Conservation (phyloP, 2,113 vertebrate genomes). For the Hydropotes inermis region DNA sequence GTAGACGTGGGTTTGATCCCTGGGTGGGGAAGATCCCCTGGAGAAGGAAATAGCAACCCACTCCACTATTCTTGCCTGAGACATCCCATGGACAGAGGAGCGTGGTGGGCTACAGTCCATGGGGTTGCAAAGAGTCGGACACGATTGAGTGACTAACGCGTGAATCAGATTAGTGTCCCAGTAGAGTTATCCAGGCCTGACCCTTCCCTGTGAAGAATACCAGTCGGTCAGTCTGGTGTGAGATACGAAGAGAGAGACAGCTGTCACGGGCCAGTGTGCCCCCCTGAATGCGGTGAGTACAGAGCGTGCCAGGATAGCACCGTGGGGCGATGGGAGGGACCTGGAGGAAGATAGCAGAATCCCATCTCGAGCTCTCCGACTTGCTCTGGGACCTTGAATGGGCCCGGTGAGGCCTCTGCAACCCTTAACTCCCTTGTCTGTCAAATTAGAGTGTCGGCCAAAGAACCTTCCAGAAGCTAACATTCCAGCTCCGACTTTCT, state of each 20-base stretch:
- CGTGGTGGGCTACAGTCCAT: background rate
- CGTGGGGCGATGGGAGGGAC: no score
- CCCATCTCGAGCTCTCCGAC: background rate
- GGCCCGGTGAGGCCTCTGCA: background rate
- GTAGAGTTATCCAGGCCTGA: background rate
- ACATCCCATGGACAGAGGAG: background rate
- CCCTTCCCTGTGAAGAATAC: background rate
- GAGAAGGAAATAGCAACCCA: background rate
- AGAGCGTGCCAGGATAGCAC: background rate
- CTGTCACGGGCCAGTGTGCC: background rate
- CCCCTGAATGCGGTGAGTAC: no score
- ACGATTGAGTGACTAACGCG: background rate
- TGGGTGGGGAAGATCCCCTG: background rate
- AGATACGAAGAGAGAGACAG: background rate
- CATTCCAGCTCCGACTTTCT: background rate
- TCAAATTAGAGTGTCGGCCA: background rate
- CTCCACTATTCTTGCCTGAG: background rate
- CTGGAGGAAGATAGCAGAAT: background rate
- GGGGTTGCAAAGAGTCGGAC: background rate
- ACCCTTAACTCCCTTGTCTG: background rate
- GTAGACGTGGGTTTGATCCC: background rate
- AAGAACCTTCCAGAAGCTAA: background rate
- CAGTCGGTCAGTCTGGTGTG: accelerated
- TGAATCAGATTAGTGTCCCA: background rate
- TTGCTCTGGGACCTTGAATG: background rate